These are phyloP conservation scores for Cinclus mexicanus DNA, from an alignment of 2,113 vertebrate genomes.

Conservation along the genomic window DNA sequence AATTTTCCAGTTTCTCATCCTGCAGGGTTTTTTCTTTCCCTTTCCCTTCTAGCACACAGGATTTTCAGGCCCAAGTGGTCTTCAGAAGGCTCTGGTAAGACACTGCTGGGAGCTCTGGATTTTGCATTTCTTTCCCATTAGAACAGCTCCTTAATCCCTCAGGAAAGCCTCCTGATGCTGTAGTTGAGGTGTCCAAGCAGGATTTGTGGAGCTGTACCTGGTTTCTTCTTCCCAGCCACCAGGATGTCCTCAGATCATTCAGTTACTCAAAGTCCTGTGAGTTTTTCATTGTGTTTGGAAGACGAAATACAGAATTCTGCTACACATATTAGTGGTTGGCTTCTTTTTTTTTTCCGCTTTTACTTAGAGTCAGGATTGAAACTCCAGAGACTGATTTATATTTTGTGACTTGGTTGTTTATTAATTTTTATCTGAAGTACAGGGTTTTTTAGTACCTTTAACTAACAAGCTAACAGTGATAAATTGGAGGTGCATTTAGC, in stretches of 20 bases:
- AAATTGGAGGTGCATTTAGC: too few relatives aligned
- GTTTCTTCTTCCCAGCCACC: neutral
- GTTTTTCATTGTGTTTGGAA: neutral
- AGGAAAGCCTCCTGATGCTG: neutral
- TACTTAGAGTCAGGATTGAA: too few relatives aligned
- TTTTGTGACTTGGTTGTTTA: too few relatives aligned
- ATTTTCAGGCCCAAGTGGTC: neutral
- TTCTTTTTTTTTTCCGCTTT: too few relatives aligned
- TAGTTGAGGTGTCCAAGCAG: neutral
- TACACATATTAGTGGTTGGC: too few relatives aligned
- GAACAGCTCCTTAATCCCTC: neutral
- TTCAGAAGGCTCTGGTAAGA: neutral
- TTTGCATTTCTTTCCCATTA: neutral
- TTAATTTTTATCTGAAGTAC: too few relatives aligned
- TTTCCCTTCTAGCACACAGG: neutral
- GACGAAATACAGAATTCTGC: neutral
- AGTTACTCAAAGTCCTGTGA: neutral
- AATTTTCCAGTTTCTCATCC: neutral
- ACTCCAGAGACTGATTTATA: too few relatives aligned
- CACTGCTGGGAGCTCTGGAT: neutral
- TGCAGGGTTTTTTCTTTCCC: neutral
- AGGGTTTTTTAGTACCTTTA: too few relatives aligned
- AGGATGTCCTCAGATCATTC: neutral
- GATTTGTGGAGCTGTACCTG: neutral
- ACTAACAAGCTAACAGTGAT: too few relatives aligned